phyloP scores from a whole-genome alignment of 2,888 invertebrate species.

The Polymixis flavicincta region DNA sequence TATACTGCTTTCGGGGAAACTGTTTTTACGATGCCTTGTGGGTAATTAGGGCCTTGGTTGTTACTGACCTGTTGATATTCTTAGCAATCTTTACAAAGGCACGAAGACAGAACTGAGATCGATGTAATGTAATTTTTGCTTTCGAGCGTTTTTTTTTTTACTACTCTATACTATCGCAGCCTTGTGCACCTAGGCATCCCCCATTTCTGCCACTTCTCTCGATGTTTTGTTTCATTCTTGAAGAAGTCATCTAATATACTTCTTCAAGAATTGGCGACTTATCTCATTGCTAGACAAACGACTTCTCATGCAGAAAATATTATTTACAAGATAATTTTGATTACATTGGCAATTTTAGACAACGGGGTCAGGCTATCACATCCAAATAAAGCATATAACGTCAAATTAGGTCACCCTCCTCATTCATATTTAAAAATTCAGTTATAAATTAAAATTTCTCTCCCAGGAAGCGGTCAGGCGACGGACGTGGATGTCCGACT shows the following conservation, averaged over 20 bases:
- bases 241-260: too few relatives aligned
- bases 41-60: slow-evolving; percentile 1
- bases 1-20: slow-evolving; percentile 14
- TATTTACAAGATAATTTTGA: not conserved
- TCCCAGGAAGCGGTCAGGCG: slow-evolving; percentile 82
- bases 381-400: not conserved
- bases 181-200: too few relatives aligned
- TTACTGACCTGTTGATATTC: slow-evolving; percentile 34
- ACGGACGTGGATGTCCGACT: slow-evolving; percentile 92
- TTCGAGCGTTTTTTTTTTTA: not conserved
- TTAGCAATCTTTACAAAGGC: not conserved
- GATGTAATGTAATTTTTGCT: not conserved
- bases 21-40: slow-evolving; percentile 9
- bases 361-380: not conserved
- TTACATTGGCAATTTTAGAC: not conserved
- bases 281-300: not conserved
- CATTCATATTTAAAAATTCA: not conserved
- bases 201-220: not conserved
- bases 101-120: not conserved
- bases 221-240: not conserved
- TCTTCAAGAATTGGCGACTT: too few relatives aligned
- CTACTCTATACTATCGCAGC: not conserved
- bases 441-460: slow-evolving; percentile 20
- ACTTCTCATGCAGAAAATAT: not conserved
- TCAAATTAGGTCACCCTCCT: slow-evolving; percentile 3